Conservation (phyloP, 92 coral and sea anemone species). For the Paragorgia papillata region DNA sequence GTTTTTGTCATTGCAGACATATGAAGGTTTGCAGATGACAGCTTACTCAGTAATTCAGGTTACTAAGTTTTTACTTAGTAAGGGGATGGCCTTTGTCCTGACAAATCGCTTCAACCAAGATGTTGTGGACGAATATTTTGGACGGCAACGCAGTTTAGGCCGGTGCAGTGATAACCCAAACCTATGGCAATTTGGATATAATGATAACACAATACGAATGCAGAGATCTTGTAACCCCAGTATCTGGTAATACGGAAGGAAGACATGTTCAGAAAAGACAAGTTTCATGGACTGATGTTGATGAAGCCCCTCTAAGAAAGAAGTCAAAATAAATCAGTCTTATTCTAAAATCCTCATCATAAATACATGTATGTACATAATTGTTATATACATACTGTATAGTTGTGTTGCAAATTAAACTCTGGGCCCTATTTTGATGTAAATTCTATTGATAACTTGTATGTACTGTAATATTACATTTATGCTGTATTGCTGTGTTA, state of each 20-base stretch:
- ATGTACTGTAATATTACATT: no score
- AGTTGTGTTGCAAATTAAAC: no score
- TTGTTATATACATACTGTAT: no score
- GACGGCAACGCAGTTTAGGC: slow-evolving; percentile 1
- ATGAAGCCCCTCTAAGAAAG: no score
- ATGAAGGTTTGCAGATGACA: slow-evolving; percentile 43
- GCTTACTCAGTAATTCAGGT: slow-evolving; percentile 47
- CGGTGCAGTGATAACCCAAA: slow-evolving; percentile 14
- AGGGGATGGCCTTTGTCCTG: slow-evolving; percentile 17
- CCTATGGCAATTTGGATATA: slow-evolving; percentile 11
- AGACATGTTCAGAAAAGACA: slow-evolving; percentile 51
- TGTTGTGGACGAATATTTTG: slow-evolving; percentile 19
- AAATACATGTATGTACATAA: no score
- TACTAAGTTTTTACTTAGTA: not conserved
- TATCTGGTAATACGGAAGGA: slow-evolving; percentile 66
- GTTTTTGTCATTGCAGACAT: slow-evolving; percentile 69
- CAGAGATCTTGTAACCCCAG: slow-evolving; percentile 54
- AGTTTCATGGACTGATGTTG: no score
- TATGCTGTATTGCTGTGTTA: no score
- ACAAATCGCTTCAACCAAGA: slow-evolving; percentile 11
- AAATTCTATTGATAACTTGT: no score
- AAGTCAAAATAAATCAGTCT: no score
- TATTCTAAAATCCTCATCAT: no score
- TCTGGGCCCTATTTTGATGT: no score
- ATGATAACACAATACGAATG: not conserved